Evolutionary conservation across 2,888 invertebrate species (phyloP), one percentile per base, ranked within the genome.

Genomic region (Timandra comae): DNA sequence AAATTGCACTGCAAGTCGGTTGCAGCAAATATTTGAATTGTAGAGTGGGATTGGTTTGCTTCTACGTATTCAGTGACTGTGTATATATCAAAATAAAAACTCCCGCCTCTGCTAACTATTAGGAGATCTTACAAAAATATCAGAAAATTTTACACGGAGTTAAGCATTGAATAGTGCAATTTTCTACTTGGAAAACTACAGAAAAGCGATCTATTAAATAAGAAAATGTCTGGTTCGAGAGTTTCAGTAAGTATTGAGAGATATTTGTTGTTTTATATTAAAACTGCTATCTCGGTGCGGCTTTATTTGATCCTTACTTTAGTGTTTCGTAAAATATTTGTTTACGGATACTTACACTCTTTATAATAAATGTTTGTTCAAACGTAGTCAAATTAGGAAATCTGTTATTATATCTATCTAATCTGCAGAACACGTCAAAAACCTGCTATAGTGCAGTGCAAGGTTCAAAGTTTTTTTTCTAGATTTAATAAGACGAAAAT

Each of bases 21-120:
- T 63, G 69, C 61, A 49, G 66, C 72, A 79, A 84, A 82, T 81
- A 80, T 84, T 84, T 82, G 75, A 76, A 80, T 79, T 77, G 79
- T 70, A 70, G 76, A 82, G 75, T 79, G 76, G 72, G 63, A 84
- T 80, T 81, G 82, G 81, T 81, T 81, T 70, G 71, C 81, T 62
- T 71, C 63, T 67, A 64, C 66, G 68, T 71, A 72, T 76, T 75
- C 76, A 69, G 60, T 55, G 57, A 61, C 53, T 51, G 54, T 53
- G 74, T 79, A 79, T 78, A 75, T 75, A 69, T 54, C 56, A 48
- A 66, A 67, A 79, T 75, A 78, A 77, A 76, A 77, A 66, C 72
- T 66, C 58, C 57, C 47, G 46, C 54, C 16, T 16, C 16, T n/a
- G 35, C 30, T 29, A 35, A 29, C 35, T 39, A 46, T 45, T 41